These are phyloP conservation scores for Glaucopsyche alexis DNA, from an alignment of 2,888 invertebrate species.

Conservation along the genomic window DNA sequence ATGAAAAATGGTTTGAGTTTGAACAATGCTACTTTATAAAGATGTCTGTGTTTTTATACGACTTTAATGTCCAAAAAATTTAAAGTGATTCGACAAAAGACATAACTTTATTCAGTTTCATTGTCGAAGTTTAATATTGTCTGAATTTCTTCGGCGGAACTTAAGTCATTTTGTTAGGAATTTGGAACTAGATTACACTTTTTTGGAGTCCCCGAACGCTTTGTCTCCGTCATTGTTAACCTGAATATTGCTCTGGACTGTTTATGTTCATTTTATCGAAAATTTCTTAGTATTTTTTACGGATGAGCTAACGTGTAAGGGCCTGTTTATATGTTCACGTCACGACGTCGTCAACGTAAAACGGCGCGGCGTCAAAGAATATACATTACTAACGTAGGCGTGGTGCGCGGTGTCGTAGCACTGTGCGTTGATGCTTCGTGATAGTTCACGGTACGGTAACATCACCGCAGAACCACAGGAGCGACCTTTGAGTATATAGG, in stretches of 20 bases:
- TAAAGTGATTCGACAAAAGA: not conserved
- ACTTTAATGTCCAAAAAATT: not conserved
- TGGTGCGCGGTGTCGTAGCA: too few relatives aligned
- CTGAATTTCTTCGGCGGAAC: conserved; percentile 6
- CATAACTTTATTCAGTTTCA: conserved; percentile 24
- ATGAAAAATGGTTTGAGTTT: not conserved
- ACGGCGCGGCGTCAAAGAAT: too few relatives aligned
- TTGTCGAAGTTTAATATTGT: conserved; percentile 4
- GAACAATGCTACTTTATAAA: not conserved
- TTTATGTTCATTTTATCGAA: not conserved
- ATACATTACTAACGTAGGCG: too few relatives aligned
- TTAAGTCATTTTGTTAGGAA: conserved; percentile 13
- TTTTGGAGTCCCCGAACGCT: not conserved
- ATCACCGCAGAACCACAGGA: too few relatives aligned
- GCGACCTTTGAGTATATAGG: too few relatives aligned
- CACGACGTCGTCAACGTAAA: too few relatives aligned
- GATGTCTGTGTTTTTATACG: not conserved
- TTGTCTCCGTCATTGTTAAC: not conserved
- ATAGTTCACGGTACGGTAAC: too few relatives aligned
- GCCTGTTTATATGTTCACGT: too few relatives aligned
- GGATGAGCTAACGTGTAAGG: not conserved
- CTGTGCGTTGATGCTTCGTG: too few relatives aligned
- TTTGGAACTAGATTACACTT: not conserved
- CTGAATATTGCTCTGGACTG: not conserved
- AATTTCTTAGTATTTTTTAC: not conserved